A percentile compares a stretch with the other conserved stretches of the same genome.
phyloP scores from a whole-genome alignment of 2,113 vertebrate species.

The Scatophagus argus region DNA sequence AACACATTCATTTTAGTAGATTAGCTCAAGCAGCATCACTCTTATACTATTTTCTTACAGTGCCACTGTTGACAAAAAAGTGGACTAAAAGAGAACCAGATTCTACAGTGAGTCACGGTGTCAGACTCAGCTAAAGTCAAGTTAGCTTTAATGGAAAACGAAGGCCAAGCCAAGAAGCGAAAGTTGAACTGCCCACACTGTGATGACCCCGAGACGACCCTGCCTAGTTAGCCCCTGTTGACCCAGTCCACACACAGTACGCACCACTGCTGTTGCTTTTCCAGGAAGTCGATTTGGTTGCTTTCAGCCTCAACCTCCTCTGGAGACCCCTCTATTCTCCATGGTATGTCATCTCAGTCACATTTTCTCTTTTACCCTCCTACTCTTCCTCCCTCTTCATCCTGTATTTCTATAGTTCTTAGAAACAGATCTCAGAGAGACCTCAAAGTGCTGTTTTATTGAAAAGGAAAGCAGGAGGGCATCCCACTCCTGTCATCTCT shows the following conservation, averaged over 20 bases:
- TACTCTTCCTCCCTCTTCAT: conserved; percentile 3
- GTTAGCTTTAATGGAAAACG: conserved; percentile 32
- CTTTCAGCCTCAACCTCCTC: conserved; percentile 54
- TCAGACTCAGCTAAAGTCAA: conserved; percentile 6
- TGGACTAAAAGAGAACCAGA: not conserved
- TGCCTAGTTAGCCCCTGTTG: conserved; percentile 57
- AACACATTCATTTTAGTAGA: not conserved
- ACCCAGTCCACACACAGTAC: conserved; percentile 40
- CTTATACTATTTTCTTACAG: not conserved
- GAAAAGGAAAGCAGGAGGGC: conserved; percentile 43
- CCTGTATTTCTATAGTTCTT: conserved; percentile 28
- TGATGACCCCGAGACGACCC: conserved; percentile 52
- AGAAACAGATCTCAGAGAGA: conserved; percentile 45
- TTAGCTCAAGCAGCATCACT: not conserved
- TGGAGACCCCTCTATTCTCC: conserved; percentile 55
- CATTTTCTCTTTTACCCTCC: conserved; percentile 37
- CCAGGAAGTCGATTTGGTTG: conserved; percentile 60
- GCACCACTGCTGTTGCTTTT: conserved; percentile 30
- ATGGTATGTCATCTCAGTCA: conserved; percentile 31
- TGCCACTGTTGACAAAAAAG: not conserved
- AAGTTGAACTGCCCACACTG: conserved; percentile 37
- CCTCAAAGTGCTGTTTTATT: conserved; percentile 47
- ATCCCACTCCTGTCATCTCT: conserved; percentile 61
- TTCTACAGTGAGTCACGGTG: conserved; percentile 2
- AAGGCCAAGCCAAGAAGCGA: conserved; percentile 20